A percentile compares a stretch with the other conserved stretches of the same genome.
Conservation (phyloP, 1,140 invertebrate genomes). For the Lasioglossum albipes region DNA sequence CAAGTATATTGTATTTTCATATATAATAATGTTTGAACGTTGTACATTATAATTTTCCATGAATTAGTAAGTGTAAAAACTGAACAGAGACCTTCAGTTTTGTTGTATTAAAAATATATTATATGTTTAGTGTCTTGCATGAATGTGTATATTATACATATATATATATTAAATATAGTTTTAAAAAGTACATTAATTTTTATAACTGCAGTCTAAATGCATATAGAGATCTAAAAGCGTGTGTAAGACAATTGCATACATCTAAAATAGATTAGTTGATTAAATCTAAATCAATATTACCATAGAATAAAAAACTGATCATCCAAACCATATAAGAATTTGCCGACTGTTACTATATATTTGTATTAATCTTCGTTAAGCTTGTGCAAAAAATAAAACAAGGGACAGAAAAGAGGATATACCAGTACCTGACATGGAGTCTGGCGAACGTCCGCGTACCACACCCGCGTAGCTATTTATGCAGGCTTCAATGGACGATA, state of each 20-base stretch:
- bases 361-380: slow-evolving; percentile 34
- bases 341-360: slow-evolving; percentile 34
- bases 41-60: neutral
- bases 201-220: neutral
- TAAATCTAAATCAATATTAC: neutral
- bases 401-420: slow-evolving; percentile 76
- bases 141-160: slow-evolving; percentile 33
- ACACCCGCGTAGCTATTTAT: slow-evolving; percentile 89
- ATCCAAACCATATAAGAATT: slow-evolving; percentile 18
- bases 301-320: neutral
- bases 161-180: slow-evolving; percentile 1
- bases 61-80: slow-evolving; percentile 7
- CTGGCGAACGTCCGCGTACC: slow-evolving; percentile 86
- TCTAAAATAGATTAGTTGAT: neutral
- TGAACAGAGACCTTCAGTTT: slow-evolving; percentile 22
- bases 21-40: neutral
- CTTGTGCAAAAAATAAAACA: slow-evolving; percentile 55
- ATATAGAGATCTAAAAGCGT: neutral
- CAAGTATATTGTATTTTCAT: no score
- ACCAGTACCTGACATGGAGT: slow-evolving; percentile 88
- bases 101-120: neutral
- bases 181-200: neutral
- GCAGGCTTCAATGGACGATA: slow-evolving; percentile 81
- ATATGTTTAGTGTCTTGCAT: slow-evolving; percentile 26
- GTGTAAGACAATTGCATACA: neutral